Evolutionary conservation across 2,888 invertebrate species (phyloP).

Genomic region (Apotomis capreana): DNA sequence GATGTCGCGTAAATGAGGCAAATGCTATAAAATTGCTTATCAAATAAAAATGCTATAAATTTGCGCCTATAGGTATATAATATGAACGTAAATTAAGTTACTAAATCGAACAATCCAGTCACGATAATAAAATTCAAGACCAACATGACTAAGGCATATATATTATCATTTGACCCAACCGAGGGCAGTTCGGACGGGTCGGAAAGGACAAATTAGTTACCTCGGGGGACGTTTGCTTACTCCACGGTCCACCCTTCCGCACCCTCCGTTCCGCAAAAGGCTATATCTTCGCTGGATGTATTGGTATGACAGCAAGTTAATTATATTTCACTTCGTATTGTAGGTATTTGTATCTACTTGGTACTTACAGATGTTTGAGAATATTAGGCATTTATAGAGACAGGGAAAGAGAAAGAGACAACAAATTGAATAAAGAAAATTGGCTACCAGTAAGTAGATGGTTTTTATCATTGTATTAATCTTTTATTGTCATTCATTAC

Average conservation of each 20-base stretch:
- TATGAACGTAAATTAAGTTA: background rate
- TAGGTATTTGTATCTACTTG: background rate
- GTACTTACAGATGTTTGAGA: too few species aligned
- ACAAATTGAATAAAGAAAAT: too few species aligned
- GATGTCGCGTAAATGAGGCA: too few species aligned
- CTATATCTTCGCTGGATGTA: constrained; percentile 20
- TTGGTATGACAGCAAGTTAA: background rate
- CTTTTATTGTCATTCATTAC: too few species aligned
- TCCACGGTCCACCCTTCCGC: constrained; percentile 29
- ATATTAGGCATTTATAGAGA: too few species aligned
- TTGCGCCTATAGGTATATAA: background rate
- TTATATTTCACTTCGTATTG: background rate
- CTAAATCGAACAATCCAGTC: background rate
- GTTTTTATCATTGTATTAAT: too few species aligned
- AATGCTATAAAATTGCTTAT: too few species aligned
- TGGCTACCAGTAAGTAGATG: too few species aligned
- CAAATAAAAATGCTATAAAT: too few species aligned
- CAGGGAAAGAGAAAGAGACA: too few species aligned
- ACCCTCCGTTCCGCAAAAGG: constrained; percentile 20
- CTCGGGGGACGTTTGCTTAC: constrained; percentile 36
- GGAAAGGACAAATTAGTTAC: constrained; percentile 41
- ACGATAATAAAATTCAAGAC: constrained; percentile 18
- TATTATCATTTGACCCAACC: constrained; percentile 26
- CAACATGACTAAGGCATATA: constrained; percentile 29
- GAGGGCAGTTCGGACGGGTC: constrained; percentile 26